Conservation (phyloP, 2,113 vertebrate genomes). For the Petromus typicus region DNA sequence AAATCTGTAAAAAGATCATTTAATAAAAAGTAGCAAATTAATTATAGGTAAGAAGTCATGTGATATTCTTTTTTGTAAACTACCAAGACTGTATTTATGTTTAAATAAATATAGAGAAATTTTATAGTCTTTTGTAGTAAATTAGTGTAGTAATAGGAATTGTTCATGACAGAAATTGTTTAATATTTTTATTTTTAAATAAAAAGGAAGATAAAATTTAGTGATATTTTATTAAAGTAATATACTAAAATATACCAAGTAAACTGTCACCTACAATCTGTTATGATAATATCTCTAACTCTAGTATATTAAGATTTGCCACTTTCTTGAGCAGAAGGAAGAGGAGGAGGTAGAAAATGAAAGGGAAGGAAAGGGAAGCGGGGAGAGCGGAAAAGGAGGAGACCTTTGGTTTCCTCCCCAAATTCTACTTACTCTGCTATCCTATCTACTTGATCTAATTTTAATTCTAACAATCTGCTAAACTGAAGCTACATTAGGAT, state of each 20-base stretch:
- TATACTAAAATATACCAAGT: constrained; percentile 9
- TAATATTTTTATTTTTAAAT: constrained; percentile 49
- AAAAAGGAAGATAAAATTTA: constrained; percentile 42
- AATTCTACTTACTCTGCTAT: neutral
- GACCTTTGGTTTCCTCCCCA: neutral
- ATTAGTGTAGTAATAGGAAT: constrained; percentile 34
- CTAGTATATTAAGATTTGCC: neutral
- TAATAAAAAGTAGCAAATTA: constrained; percentile 52
- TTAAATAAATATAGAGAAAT: constrained; percentile 34
- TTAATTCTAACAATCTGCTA: neutral
- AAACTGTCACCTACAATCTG: constrained; percentile 8
- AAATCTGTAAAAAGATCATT: constrained; percentile 36
- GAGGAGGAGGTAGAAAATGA: neutral
- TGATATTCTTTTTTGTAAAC: neutral
- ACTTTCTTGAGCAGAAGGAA: neutral
- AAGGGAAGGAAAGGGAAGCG: no score
- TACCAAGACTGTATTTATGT: neutral
- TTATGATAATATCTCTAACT: neutral
- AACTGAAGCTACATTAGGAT: neutral
- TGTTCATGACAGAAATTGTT: constrained; percentile 27
- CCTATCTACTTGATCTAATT: neutral
- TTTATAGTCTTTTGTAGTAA: constrained; percentile 28
- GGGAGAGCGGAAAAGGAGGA: neutral
- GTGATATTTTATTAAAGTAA: constrained; percentile 36
- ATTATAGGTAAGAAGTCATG: constrained; percentile 1